Evolutionary conservation across 1,140 invertebrate genomes (phyloP).

Genomic region (Drosophila yakuba): DNA sequence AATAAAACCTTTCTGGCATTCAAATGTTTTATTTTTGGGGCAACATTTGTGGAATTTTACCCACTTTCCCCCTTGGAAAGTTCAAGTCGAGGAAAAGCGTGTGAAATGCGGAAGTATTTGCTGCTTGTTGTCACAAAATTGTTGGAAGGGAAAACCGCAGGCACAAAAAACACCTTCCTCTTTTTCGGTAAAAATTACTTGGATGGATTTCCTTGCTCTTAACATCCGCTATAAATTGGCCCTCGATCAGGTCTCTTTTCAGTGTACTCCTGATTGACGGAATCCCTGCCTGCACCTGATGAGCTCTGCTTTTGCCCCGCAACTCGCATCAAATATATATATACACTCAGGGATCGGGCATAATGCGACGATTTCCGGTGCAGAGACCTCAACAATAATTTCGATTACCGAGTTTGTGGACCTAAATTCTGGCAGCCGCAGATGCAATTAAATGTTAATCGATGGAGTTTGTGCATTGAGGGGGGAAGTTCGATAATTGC

Average conservation of each 20-base stretch:
- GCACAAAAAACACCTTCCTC: constrained; percentile 42
- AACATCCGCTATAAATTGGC: constrained; percentile 49
- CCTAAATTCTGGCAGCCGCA: constrained; percentile 47
- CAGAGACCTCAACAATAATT: constrained; percentile 65
- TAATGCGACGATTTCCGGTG: constrained; percentile 27
- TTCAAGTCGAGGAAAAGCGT: constrained; percentile 35
- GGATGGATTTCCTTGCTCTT: constrained; percentile 20
- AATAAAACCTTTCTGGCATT: constrained; percentile 74
- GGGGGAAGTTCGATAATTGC: constrained; percentile 5
- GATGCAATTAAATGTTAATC: constrained; percentile 79
- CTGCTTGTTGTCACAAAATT: constrained; percentile 47
- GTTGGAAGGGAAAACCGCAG: constrained; percentile 41
- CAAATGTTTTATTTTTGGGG: constrained; percentile 78
- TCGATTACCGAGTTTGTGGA: constrained; percentile 61
- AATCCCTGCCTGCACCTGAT: constrained; percentile 21
- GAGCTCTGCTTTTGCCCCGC: not conserved
- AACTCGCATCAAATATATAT: not conserved
- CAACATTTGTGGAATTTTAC: constrained; percentile 63
- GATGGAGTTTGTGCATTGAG: constrained; percentile 63
- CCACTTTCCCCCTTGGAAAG: constrained; percentile 1
- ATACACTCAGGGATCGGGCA: constrained; percentile 1
- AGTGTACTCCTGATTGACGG: constrained; percentile 40
- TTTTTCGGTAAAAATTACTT: constrained; percentile 19
- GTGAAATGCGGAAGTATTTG: constrained; percentile 77
- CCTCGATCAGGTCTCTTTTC: constrained; percentile 32